Percentiles rank a stretch among this genome's conserved stretches.
Evolutionary conservation across 2,888 invertebrate genomes (phyloP).

Genomic region (Dryocosmus kuriphilus): DNA sequence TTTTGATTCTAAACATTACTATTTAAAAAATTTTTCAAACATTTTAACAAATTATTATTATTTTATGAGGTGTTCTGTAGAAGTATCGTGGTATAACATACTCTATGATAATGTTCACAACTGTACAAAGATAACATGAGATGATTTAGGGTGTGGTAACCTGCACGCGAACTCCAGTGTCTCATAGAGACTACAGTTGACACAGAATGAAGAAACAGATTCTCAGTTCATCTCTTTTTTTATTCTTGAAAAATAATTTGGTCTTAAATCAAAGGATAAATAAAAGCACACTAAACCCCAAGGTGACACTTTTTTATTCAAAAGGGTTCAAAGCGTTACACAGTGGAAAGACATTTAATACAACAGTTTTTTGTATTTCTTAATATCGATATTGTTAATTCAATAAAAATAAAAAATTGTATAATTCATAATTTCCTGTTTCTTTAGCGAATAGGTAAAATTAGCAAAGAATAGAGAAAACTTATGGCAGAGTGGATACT

Average conservation of each 20-base stretch:
- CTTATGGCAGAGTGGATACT: too few relatives aligned
- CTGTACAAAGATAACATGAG: constrained; percentile 24
- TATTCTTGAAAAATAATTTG: neutral
- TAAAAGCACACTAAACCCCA: too few relatives aligned
- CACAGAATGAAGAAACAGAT: constrained; percentile 11
- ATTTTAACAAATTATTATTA: neutral
- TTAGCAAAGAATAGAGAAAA: too few relatives aligned
- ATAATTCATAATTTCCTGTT: too few relatives aligned
- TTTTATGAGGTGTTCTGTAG: neutral
- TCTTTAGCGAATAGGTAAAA: too few relatives aligned
- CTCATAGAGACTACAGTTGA: constrained; percentile 1
- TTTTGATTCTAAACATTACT: neutral
- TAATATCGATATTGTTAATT: too few relatives aligned
- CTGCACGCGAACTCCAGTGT: constrained; percentile 20
- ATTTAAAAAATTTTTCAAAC: neutral
- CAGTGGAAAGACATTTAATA: too few relatives aligned
- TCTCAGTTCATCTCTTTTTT: neutral
- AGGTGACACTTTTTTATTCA: too few relatives aligned
- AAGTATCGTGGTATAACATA: neutral
- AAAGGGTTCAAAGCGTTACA: too few relatives aligned
- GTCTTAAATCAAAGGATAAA: neutral
- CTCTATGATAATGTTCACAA: constrained; percentile 17
- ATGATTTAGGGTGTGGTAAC: constrained; percentile 18
- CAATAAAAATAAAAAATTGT: too few relatives aligned
- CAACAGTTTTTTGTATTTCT: too few relatives aligned